Evolutionary conservation across 1,140 invertebrate species (phyloP).

Genomic region (Lineus longissimus): DNA sequence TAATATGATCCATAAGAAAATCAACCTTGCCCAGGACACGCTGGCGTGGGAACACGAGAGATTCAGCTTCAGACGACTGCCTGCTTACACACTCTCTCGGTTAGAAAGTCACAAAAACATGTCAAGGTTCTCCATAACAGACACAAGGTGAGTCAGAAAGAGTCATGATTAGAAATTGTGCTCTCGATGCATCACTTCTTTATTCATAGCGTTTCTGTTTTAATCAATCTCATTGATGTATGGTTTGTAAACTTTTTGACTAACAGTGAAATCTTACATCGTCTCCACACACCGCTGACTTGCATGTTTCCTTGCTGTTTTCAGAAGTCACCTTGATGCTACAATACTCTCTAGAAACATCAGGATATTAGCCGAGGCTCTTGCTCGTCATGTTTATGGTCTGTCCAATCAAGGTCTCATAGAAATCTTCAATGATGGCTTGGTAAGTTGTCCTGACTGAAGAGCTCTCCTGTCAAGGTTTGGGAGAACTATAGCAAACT

Average conservation of each 20-base stretch:
- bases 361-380: slow-evolving; percentile 72
- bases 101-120: slow-evolving; percentile 58
- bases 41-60: slow-evolving; percentile 97
- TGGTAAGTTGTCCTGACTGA: slow-evolving; percentile 59
- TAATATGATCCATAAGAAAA: slow-evolving; percentile 90
- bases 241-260: too few relatives aligned
- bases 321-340: slow-evolving; percentile 58
- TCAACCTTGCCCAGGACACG: slow-evolving; percentile 89
- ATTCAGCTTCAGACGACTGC: slow-evolving; percentile 85
- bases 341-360: slow-evolving; percentile 68
- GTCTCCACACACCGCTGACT: too few relatives aligned
- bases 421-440: slow-evolving; percentile 64
- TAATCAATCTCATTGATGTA: too few relatives aligned
- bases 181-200: too few relatives aligned
- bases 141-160: slow-evolving; percentile 45
- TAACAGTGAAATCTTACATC: too few relatives aligned
- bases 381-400: slow-evolving; percentile 83
- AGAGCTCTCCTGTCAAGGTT: too few relatives aligned
- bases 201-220: too few relatives aligned
- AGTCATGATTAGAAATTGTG: not conserved
- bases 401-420: slow-evolving; percentile 56
- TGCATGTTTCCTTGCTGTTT: too few relatives aligned
- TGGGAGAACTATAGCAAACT: too few relatives aligned
- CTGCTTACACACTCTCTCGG: slow-evolving; percentile 86
- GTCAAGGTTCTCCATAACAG: slow-evolving; percentile 50